Base-by-base conservation (phyloP, 2,888 invertebrate genomes). In the Leptopterna dolabrata region DNA sequence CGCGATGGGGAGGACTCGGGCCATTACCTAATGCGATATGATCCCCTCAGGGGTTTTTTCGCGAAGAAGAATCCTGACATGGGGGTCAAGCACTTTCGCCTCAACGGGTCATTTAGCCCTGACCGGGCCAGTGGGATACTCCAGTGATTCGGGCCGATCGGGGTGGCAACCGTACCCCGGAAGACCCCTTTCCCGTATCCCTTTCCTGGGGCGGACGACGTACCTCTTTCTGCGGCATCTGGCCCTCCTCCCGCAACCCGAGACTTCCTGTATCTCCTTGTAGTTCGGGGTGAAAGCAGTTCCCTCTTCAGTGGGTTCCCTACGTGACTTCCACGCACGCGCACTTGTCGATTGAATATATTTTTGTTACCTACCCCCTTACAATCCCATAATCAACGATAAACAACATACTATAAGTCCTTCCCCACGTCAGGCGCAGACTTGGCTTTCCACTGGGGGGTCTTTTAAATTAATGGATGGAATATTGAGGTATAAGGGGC, bases 31-130 rank as follows among this genome's bases (percentile, higher is more conserved):
- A 36, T 36, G 7, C 36, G 7, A 4, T 36, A 36, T 36, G 36
- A 36, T 36, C 36, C 36, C 36, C 36, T 4, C 36, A 36, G 36
- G 36, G 36, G 36, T 7, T 36, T 36, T 36, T 36, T 7, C 36
- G 36, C 36, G 36, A 36, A 36, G 36, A 36, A 7, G 36, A 36
- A 4, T 7, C 36, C 36, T 36, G 36, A 47, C 51, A 19, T n/a
- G 51, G n/a, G 24, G 63, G 63, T 63, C 63, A 63, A 63, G 63
- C 63, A 63, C 63, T 63, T 63, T 63, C 63, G 63, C 63, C 63
- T 63, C 24, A 27, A 24, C 63, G 63, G 63, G 63, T 63, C 63
- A 63, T 24, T 24, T 27, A 36, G 36, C 27, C 7, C 11, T n/a
- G 55, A 55, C 55, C 24, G 47, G 47, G 47, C 6, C 13, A 47